Evolutionary conservation across 23 tunicate genomes (phyloP).

Genomic region (Phallusia fumigata): DNA sequence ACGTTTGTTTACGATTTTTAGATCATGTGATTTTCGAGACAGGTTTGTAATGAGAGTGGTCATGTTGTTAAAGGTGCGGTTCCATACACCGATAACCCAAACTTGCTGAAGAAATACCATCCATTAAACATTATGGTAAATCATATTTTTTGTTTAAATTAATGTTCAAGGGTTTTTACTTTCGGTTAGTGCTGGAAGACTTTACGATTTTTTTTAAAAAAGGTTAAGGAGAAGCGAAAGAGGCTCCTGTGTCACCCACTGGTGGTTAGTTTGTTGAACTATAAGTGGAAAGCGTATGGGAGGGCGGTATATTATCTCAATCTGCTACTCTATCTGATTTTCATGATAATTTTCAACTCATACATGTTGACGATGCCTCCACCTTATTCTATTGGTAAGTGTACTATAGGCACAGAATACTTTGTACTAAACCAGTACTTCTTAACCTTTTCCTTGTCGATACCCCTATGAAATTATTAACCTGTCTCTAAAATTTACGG

Average conservation of each 20-base stretch:
- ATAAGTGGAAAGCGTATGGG: slow-evolving; percentile 89
- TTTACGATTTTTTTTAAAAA: not conserved
- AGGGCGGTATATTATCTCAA: slow-evolving; percentile 64
- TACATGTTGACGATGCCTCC: slow-evolving; percentile 89
- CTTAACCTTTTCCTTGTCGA: too few species aligned
- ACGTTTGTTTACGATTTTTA: too few species aligned
- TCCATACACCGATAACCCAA: slow-evolving; percentile 54
- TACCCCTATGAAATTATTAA: too few species aligned
- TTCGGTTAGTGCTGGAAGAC: too few species aligned
- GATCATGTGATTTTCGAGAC: not conserved
- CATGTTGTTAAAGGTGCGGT: slow-evolving; percentile 18
- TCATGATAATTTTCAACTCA: slow-evolving; percentile 71
- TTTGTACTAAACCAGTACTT: too few species aligned
- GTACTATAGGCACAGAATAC: too few species aligned
- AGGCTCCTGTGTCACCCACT: slow-evolving; percentile 86
- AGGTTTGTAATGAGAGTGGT: slow-evolving; percentile 73
- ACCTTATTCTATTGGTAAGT: slow-evolving; percentile 78
- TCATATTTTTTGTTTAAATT: not conserved
- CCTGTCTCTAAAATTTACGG: too few species aligned
- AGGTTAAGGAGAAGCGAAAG: slow-evolving; percentile 79
- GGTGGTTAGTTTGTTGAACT: slow-evolving; percentile 71
- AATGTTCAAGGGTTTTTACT: too few species aligned
- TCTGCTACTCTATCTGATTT: slow-evolving; percentile 51
- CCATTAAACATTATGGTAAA: slow-evolving; percentile 75
- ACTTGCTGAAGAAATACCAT: slow-evolving; percentile 58